Base-by-base conservation (phyloP, 1,140 invertebrate species). In the Vollenhovia emeryi region DNA sequence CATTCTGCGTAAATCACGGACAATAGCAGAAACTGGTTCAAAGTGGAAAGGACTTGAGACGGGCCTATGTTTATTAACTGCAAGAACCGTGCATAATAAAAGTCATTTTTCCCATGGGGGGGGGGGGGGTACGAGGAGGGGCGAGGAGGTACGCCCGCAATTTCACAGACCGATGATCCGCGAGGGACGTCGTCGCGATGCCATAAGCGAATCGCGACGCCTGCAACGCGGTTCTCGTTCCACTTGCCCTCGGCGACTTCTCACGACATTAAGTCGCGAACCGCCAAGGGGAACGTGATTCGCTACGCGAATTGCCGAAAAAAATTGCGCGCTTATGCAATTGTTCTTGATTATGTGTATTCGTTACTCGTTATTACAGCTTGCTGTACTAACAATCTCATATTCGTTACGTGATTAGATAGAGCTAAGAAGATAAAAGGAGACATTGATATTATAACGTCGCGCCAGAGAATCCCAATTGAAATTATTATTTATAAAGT, bases 121-220 rank as follows among this genome's bases (percentile, higher is more conserved):
- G n/a, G 45, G 57, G 50, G 7, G 45, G 11, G 30, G 4, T n/a
- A 27, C 8, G 27, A 5, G 8, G 36, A 33, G 43, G 5, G 15
- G 68, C n/a, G 33, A 40, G 30, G 8, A 33, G 15, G 24, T 30
- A 60, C 36, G 24, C 73, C 27, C 18, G 64, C 64, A 73, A 82
- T 82, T 82, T 82, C 78, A 82, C 78, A 73, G 78, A 82, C 13
- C 78, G 78, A 82, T 82, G 78, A 82, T 82, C 78, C 78, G 50
- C 64, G 66, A 57, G 68, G 36, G 40, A 82, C 40, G 8, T 66
- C 66, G n/a, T 82, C 50, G 50, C n/a, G 64, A 71, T 80, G 36
- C 18, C 78, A 80, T 55, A 40, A 55, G 18, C 78, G 64, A 69
- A 27, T 43, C 64, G 21, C 64, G 60, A 8, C 50, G 71, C 24